Evolutionary conservation across 2,797 vertebrate genomes (phyloP).

Genomic region (Channallabes apus): DNA sequence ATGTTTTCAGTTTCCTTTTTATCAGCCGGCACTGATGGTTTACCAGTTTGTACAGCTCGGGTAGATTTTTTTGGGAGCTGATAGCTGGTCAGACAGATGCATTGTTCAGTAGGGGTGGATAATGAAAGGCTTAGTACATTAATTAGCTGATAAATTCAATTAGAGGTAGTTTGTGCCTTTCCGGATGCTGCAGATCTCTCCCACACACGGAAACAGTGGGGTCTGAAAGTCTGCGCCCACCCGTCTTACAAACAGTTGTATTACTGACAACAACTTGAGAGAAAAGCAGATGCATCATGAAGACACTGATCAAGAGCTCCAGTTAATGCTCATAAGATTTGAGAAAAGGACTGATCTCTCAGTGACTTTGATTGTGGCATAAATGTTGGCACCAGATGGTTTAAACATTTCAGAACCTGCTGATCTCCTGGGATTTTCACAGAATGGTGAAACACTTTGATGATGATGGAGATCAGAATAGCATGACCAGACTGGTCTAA

Average conservation of each 20-base stretch:
- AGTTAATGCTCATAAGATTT: background rate
- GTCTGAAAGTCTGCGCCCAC: background rate
- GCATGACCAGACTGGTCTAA: no score
- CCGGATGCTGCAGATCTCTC: background rate
- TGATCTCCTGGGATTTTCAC: background rate
- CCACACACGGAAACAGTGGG: background rate
- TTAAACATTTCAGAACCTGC: background rate
- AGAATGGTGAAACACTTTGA: background rate
- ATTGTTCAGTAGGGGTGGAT: background rate
- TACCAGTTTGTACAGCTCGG: background rate
- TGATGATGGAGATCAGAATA: no score
- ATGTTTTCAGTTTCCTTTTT: background rate
- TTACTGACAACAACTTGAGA: no score
- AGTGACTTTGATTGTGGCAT: no score
- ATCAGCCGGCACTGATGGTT: background rate
- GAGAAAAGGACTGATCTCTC: background rate
- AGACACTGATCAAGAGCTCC: no score
- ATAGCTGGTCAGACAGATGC: background rate
- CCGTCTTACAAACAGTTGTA: no score
- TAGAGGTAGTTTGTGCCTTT: background rate
- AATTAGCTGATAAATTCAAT: background rate
- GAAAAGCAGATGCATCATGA: background rate
- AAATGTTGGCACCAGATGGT: background rate
- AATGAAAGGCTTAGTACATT: conserved; percentile 12
- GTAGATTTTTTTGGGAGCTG: background rate